Conservation (phyloP, 64 coral and sea anemone species). For the Cladopsammia gracilis region DNA sequence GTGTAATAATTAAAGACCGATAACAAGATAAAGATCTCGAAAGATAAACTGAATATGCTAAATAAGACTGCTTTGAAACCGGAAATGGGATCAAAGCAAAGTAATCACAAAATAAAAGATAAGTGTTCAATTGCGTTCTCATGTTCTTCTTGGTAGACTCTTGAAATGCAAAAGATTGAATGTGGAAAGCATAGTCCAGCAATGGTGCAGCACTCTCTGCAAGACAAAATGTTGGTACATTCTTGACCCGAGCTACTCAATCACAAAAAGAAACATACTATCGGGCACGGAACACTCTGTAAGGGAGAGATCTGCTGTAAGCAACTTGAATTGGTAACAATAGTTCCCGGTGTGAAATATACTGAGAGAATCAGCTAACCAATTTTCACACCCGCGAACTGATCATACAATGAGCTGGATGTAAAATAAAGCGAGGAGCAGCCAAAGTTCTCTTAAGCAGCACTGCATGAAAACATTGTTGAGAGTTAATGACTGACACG, state of each 20-base stretch:
- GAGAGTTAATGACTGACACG: conserved; percentile 54
- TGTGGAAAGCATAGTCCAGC: conserved; percentile 39
- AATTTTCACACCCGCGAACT: conserved; percentile 35
- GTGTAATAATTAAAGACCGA: no score
- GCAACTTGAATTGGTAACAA: conserved; percentile 23
- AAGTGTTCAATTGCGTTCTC: conserved; percentile 62
- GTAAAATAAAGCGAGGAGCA: conserved; percentile 48
- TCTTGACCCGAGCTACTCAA: background rate
- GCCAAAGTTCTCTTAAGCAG: conserved; percentile 63
- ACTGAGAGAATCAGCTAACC: conserved; percentile 51
- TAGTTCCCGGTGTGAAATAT: conserved; percentile 12
- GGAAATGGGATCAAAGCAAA: conserved; percentile 50
- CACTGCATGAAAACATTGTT: conserved; percentile 54
- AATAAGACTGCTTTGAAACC: conserved; percentile 61
- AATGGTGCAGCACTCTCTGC: conserved; percentile 21
- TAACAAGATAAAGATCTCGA: no score
- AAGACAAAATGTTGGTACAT: conserved; percentile 5
- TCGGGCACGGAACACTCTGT: conserved; percentile 21
- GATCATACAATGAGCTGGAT: conserved; percentile 27
- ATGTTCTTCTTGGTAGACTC: conserved; percentile 80
- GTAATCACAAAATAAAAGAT: conserved; percentile 62
- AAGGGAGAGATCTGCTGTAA: conserved; percentile 10
- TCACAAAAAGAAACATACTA: conserved; percentile 21
- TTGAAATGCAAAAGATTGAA: conserved; percentile 62
- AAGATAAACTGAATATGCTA: background rate